Percentiles rank a stretch among this genome's conserved stretches.
phyloP scores from a whole-genome alignment of 2,113 vertebrate species.

The Glaucomys volans region DNA sequence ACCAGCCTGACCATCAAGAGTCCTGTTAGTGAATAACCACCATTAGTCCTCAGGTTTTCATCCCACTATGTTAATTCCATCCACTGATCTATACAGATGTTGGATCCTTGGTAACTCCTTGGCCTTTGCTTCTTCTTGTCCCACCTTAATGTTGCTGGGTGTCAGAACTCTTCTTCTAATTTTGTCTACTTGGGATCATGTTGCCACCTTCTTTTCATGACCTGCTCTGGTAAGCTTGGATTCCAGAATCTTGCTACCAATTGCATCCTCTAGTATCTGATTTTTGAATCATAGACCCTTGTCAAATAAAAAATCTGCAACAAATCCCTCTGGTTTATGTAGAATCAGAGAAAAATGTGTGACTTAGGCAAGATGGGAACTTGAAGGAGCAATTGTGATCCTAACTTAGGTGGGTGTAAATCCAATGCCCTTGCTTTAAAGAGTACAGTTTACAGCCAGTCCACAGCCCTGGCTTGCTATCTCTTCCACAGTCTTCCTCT shows the following conservation, averaged over 20 bases:
- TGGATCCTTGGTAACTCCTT: background rate
- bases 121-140: background rate
- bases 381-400: background rate
- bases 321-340: background rate
- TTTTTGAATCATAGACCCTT: background rate
- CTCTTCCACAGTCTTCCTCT: background rate
- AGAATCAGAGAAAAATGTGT: background rate
- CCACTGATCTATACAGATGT: background rate
- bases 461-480: background rate
- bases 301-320: background rate
- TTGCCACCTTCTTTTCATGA: background rate
- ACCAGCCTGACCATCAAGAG: background rate
- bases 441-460: accelerated
- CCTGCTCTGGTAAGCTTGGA: background rate
- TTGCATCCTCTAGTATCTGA: background rate
- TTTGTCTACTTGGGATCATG: background rate
- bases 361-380: background rate
- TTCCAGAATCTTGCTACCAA: background rate
- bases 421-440: background rate
- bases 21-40: background rate
- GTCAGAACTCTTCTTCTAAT: background rate
- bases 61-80: background rate
- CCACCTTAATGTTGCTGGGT: background rate
- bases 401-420: background rate
- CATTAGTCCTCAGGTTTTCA: background rate